These are phyloP conservation scores for Stegostoma tigrinum DNA, from an alignment of 2,113 vertebrate genomes.

Conservation along the genomic window DNA sequence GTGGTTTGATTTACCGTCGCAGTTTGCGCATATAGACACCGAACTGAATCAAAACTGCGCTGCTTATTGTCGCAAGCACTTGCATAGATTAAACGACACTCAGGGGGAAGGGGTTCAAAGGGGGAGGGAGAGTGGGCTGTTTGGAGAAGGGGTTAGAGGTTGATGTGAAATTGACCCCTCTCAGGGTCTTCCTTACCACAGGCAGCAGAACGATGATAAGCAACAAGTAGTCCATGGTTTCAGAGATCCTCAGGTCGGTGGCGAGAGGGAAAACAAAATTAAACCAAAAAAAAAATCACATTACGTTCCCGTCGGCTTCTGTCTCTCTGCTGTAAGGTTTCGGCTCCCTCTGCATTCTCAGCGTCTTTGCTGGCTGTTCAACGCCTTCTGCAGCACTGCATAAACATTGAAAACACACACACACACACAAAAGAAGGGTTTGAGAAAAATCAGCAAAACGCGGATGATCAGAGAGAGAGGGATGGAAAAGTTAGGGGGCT, in stretches of 20 bases:
- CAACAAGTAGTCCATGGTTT: not conserved
- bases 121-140: too few relatives aligned
- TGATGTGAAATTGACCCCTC: not conserved
- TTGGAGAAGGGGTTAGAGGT: too few relatives aligned
- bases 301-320: not conserved
- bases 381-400: not conserved
- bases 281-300: not conserved
- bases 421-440: too few relatives aligned
- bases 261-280: not conserved
- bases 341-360: not conserved
- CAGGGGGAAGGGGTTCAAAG: not conserved
- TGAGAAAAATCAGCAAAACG: not conserved
- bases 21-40: not conserved
- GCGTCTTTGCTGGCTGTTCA: not conserved
- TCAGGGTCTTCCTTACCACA: constrained; percentile 41
- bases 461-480: not conserved
- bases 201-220: constrained; percentile 44
- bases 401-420: not conserved
- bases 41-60: not conserved
- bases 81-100: not conserved
- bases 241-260: not conserved
- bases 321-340: not conserved
- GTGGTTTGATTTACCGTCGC: not conserved
- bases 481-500: too few relatives aligned
- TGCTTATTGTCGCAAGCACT: not conserved